phyloP scores from a whole-genome alignment of 2,888 invertebrate species.

The Rhingia campestris region DNA sequence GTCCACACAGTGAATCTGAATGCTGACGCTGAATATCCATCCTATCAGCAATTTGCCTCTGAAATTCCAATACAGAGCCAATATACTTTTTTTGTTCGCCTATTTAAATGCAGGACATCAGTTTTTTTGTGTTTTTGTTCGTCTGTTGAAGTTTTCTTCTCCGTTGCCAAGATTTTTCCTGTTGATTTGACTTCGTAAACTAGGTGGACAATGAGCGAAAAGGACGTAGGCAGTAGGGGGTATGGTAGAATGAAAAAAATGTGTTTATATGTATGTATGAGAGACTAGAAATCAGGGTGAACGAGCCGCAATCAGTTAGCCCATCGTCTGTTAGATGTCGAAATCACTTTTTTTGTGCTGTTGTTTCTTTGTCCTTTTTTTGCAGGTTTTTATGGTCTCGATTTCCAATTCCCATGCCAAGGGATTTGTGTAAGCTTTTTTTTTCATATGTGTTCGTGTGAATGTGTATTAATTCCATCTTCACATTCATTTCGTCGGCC shows the following conservation, averaged over 20 bases:
- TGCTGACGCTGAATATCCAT: slow-evolving; percentile 39
- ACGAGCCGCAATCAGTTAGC: slow-evolving; percentile 62
- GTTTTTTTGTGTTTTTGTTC: not conserved
- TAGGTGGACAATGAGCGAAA: slow-evolving; percentile 43
- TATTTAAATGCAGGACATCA: slow-evolving; percentile 41
- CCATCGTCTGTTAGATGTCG: slow-evolving; percentile 57
- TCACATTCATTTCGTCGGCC: slow-evolving; percentile 53
- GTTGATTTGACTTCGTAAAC: slow-evolving; percentile 54
- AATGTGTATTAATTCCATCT: not conserved
- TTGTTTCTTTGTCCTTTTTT: slow-evolving; percentile 33
- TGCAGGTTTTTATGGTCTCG: slow-evolving; percentile 49
- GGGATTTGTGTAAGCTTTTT: slow-evolving; percentile 47
- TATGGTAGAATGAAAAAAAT: not conserved
- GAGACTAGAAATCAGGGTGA: slow-evolving; percentile 47
- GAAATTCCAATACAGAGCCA: slow-evolving; percentile 44
- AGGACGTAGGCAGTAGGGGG: not conserved
- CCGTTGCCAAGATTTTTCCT: slow-evolving; percentile 58
- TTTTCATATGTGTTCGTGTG: not conserved
- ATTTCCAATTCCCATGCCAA: slow-evolving; percentile 54
- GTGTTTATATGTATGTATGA: not conserved
- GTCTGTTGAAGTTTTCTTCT: slow-evolving; percentile 22
- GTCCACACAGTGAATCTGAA: slow-evolving; percentile 7
- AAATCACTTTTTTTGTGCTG: slow-evolving; percentile 32
- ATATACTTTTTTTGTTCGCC: slow-evolving; percentile 46
- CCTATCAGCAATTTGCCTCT: slow-evolving; percentile 68